phyloP scores from a whole-genome alignment of 2,888 invertebrate species.

The Encarsia formosa region DNA sequence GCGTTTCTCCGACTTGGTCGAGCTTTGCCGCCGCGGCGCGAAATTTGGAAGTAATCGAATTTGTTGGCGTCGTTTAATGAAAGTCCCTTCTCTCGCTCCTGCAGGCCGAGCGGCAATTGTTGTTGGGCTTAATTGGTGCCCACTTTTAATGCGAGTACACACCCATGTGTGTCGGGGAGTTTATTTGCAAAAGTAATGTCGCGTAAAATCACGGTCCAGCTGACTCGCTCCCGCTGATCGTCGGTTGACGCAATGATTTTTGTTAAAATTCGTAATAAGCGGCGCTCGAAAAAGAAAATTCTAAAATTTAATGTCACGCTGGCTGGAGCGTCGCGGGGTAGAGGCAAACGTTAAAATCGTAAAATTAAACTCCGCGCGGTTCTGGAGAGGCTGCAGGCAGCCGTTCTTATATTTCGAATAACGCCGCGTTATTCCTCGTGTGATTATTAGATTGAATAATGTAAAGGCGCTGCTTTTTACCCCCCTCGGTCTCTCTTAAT shows the following conservation, averaged over 20 bases:
- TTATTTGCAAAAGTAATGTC: too few relatives aligned
- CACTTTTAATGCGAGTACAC: too few relatives aligned
- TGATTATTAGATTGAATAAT: constrained; percentile 11
- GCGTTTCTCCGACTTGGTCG: constrained; percentile 22
- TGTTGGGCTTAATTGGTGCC: constrained; percentile 50
- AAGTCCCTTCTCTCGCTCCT: too few relatives aligned
- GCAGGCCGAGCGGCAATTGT: constrained; percentile 46
- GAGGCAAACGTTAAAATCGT: too few relatives aligned
- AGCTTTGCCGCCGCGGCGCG: constrained; percentile 29
- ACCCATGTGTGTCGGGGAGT: too few relatives aligned
- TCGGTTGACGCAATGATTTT: too few relatives aligned
- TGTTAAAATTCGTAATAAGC: too few relatives aligned
- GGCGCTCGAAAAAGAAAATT: constrained; percentile 16
- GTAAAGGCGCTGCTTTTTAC: constrained; percentile 3
- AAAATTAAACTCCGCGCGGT: too few relatives aligned
- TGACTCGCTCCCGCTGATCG: too few relatives aligned
- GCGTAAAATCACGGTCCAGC: too few relatives aligned
- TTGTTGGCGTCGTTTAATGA: constrained; percentile 51
- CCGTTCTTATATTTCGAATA: constrained; percentile 7
- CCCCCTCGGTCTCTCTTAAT: too few relatives aligned
- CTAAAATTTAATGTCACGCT: constrained; percentile 11
- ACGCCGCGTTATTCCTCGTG: constrained; percentile 8
- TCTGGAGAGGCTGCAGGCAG: constrained; percentile 4
- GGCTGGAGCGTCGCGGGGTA: too few relatives aligned
- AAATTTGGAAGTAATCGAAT: constrained; percentile 52